Evolutionary conservation across 1,140 invertebrate species (phyloP), one percentile per base, ranked within the genome.

Genomic region (Helicorthomorpha holstii): DNA sequence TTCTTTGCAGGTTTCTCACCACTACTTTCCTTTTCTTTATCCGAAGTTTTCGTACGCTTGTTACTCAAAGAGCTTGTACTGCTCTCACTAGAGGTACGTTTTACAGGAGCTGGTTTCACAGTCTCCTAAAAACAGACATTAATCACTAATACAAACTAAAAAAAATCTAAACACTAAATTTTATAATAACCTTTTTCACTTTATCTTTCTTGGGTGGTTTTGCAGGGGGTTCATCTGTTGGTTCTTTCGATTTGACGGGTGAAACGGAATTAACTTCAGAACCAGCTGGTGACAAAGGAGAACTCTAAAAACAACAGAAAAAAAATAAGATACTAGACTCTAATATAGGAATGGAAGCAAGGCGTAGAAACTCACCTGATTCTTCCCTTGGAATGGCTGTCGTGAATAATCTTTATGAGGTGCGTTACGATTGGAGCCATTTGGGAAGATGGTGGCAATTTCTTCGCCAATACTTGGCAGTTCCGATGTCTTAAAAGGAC

Each of bases 381-480:
- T 23, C 58, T 62, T 62, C 19, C 54, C 57, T 22, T 53, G 51
- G n/a, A 61, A 48, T 22, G 62, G 62, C 48, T 62, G 58, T 27
- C 60, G 51, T n/a, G 62, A 59, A 41, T 62, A 61, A 47, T 63
- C 59, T 54, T 60, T 63, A 29, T 61, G 55, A 24, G 61, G 55
- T 29, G 49, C 21, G 12, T 47, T 54, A 26, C 49, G 47, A n/a
- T 57, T 54, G 10, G 60, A 55, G 49, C 55, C 59, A 42, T 57
- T 56, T 12, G 61, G 61, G 55, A 65, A 65, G 25, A 67, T 68
- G 50, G 61, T 56, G 19, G 66, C 66, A 25, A 69, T 54, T 57
- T 69, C 67, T 55, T 68, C 66, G 56, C 67, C 66, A 54, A 68
- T 68, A 27, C 64, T 64, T 19, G 67, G 67, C 26, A 69, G 52